Conservation (phyloP, 2,797 vertebrate species). For the Periparus ater region DNA sequence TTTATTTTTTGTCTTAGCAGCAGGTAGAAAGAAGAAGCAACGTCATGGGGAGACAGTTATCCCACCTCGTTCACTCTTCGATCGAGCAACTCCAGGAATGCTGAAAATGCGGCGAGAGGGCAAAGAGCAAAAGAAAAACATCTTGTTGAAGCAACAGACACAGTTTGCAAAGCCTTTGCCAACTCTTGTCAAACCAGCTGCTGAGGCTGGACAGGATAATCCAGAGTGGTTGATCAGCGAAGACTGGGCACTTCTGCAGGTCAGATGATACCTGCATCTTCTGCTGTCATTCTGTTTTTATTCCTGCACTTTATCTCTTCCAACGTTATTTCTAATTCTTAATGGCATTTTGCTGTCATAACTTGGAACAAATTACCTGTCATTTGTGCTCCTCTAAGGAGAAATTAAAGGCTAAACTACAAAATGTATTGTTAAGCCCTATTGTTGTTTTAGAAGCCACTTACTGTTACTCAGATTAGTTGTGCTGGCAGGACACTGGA, state of each 20-base stretch:
- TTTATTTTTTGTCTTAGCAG: conserved; percentile 59
- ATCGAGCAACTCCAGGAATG: conserved; percentile 86
- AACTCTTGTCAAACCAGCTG: conserved; percentile 87
- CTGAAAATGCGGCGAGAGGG: conserved; percentile 89
- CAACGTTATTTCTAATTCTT: not conserved
- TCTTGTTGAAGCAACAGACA: conserved; percentile 90
- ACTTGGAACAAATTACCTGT: not conserved
- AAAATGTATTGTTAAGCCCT: not conserved
- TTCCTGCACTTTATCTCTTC: not conserved
- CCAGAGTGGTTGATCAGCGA: conserved; percentile 96
- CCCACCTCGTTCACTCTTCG: conserved; percentile 92
- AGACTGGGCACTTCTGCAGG: conserved; percentile 95
- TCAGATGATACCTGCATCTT: conserved; percentile 39
- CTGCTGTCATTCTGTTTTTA: not conserved
- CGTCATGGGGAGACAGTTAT: conserved; percentile 91
- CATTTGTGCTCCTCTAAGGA: not conserved
- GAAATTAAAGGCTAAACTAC: not conserved
- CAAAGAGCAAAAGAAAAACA: conserved; percentile 94
- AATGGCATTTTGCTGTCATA: not conserved
- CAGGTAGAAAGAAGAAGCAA: conserved; percentile 92
- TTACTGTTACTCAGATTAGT: not conserved
- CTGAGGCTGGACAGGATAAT: conserved; percentile 89
- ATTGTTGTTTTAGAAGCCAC: not conserved
- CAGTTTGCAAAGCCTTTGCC: conserved; percentile 92
- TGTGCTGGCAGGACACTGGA: not conserved